Conservation (phyloP, 2,113 vertebrate genomes). For the Apeltes quadracus region DNA sequence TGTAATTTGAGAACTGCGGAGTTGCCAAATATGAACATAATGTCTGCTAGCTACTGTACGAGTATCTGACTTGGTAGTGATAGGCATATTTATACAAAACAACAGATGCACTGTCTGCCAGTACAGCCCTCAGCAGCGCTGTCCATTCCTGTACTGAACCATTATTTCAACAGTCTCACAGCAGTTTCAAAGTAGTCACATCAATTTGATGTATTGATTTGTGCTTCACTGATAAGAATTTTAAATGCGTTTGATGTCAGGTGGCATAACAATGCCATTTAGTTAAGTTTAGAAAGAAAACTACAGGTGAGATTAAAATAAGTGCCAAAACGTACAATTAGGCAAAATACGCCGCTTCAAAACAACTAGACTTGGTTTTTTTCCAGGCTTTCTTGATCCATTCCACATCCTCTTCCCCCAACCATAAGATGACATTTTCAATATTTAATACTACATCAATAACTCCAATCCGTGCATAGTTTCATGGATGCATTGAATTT, state of each 20-base stretch:
- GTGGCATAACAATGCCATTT: not conserved
- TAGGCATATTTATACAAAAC: not conserved
- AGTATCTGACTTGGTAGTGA: slow-evolving; percentile 4
- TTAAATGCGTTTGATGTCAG: too few species aligned
- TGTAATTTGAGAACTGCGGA: not conserved
- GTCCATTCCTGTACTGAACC: slow-evolving; percentile 16
- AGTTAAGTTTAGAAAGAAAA: not conserved
- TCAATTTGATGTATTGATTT: not conserved
- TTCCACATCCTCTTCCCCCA: not conserved
- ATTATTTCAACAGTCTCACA: too few species aligned
- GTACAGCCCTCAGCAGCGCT: not conserved
- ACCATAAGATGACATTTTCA: not conserved
- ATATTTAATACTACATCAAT: not conserved
- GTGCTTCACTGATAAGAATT: not conserved
- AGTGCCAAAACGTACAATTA: not conserved
- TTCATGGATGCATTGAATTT: not conserved
- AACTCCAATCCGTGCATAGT: too few species aligned
- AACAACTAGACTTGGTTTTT: too few species aligned
- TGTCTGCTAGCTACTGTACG: not conserved
- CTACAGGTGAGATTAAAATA: not conserved
- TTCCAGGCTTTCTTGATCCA: not conserved
- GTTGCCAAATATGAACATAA: not conserved
- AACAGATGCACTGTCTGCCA: not conserved
- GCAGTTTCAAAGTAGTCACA: too few species aligned
- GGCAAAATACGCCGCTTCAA: not conserved